These are phyloP conservation scores for Odontocolon sp. DNA, from an alignment of 2,888 invertebrate genomes.

Conservation along the genomic window DNA sequence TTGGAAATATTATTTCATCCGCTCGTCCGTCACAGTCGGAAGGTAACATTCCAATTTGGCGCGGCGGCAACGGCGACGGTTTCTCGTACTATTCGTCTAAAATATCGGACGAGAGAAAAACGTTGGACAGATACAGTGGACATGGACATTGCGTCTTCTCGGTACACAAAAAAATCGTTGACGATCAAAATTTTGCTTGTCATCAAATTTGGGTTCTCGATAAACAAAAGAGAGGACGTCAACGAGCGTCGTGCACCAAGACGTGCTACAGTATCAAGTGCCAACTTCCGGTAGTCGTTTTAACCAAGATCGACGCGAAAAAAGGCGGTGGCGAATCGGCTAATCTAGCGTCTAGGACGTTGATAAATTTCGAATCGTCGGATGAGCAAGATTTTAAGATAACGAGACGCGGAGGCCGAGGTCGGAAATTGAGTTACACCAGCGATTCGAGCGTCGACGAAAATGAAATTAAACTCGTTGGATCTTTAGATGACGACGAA, in stretches of 20 bases:
- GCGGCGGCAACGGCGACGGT: too few relatives aligned
- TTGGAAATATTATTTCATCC: too few relatives aligned
- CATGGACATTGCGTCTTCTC: constrained; percentile 60
- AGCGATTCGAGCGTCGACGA: not conserved
- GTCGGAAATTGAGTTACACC: not conserved
- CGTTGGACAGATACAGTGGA: constrained; percentile 6
- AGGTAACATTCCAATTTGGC: too few relatives aligned
- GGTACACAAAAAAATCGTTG: constrained; percentile 26
- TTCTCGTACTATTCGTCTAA: constrained; percentile 56
- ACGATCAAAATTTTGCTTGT: constrained; percentile 43
- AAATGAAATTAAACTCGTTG: too few relatives aligned
- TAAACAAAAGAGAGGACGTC: constrained; percentile 49
- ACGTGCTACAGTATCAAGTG: constrained; percentile 53
- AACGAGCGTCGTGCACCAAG: not conserved
- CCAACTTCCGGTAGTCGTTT: constrained; percentile 52
- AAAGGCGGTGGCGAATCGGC: not conserved
- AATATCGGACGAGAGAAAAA: constrained; percentile 38
- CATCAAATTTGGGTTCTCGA: constrained; percentile 63
- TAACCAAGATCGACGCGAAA: constrained; percentile 50
- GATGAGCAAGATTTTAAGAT: too few relatives aligned
- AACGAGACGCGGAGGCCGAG: too few relatives aligned
- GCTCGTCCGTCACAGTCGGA: too few relatives aligned
- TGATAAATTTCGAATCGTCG: too few relatives aligned
- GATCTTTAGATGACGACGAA: too few relatives aligned
- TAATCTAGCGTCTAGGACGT: too few relatives aligned